Evolutionary conservation across 2,113 vertebrate genomes (phyloP).

Genomic region (Corythoichthys haematopterus): DNA sequence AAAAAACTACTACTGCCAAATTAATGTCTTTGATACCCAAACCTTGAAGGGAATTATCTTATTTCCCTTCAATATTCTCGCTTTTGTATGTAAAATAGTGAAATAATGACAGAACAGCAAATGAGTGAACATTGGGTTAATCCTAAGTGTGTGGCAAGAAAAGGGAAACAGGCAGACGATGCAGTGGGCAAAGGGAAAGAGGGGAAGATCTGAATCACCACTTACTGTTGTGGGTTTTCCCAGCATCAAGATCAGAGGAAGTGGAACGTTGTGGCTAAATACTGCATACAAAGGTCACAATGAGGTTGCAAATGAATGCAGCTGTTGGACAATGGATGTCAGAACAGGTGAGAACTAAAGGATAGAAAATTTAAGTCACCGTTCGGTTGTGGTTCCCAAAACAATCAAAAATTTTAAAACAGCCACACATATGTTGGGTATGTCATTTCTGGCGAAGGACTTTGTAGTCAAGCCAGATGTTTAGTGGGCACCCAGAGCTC

Average conservation of each 20-base stretch:
- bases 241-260: conserved; percentile 65
- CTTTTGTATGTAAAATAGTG: too few relatives aligned
- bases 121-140: conserved; percentile 16
- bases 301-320: conserved; percentile 52
- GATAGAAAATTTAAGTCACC: neutral
- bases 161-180: conserved; percentile 11
- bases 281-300: conserved; percentile 63
- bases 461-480: too few relatives aligned
- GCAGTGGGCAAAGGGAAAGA: conserved; percentile 20
- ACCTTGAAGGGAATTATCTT: neutral
- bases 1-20: too few relatives aligned
- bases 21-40: neutral
- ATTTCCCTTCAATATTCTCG: neutral
- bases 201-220: conserved; percentile 23
- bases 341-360: conserved; percentile 9
- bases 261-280: conserved; percentile 67
- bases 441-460: too few relatives aligned
- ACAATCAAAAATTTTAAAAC: neutral
- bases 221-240: conserved; percentile 69
- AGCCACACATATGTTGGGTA: too few relatives aligned
- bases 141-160: conserved; percentile 20
- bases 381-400: neutral
- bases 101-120: neutral
- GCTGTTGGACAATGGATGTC: conserved; percentile 56
- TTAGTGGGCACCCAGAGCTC: too few relatives aligned